These are phyloP conservation scores for Lophotriccus pileatus DNA, from an alignment of 2,797 vertebrate species.

Conservation along the genomic window DNA sequence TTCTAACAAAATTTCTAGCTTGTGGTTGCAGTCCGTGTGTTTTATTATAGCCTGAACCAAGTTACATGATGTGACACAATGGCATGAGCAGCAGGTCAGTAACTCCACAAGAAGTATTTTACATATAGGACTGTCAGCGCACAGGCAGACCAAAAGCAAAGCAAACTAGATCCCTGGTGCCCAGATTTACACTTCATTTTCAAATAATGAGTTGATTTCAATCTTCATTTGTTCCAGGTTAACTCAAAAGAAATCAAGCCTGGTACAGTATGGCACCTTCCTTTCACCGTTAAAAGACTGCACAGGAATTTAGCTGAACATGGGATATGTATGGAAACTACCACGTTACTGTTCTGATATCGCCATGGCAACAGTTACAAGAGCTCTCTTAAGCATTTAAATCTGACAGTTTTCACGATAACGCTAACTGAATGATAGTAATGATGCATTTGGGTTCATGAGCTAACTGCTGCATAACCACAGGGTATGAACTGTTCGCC, in stretches of 20 bases:
- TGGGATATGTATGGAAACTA: slow-evolving; percentile 40
- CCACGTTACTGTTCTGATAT: slow-evolving; percentile 22
- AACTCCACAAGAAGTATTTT: neutral
- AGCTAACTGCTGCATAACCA: slow-evolving; percentile 19
- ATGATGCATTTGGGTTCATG: slow-evolving; percentile 14
- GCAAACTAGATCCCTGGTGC: neutral
- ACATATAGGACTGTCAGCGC: neutral
- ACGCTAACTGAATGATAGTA: slow-evolving; percentile 32
- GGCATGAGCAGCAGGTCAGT: neutral
- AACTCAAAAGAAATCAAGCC: neutral
- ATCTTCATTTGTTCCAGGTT: neutral
- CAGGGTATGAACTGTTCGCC: neutral
- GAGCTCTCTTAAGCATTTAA: slow-evolving; percentile 63
- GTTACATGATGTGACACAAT: neutral
- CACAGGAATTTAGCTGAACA: slow-evolving; percentile 52
- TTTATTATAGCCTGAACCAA: neutral
- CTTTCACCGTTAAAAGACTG: neutral
- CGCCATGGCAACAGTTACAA: slow-evolving; percentile 67
- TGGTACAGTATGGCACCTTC: neutral
- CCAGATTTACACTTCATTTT: neutral
- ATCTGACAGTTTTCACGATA: slow-evolving; percentile 56
- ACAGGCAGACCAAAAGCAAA: neutral
- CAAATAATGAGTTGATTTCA: neutral
- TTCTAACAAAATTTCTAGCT: neutral
- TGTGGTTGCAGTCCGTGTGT: neutral